Percentiles rank a stretch among this genome's conserved stretches.
phyloP scores from a whole-genome alignment of 2,797 vertebrate genomes.

The Eupleurogrammus muticus region DNA sequence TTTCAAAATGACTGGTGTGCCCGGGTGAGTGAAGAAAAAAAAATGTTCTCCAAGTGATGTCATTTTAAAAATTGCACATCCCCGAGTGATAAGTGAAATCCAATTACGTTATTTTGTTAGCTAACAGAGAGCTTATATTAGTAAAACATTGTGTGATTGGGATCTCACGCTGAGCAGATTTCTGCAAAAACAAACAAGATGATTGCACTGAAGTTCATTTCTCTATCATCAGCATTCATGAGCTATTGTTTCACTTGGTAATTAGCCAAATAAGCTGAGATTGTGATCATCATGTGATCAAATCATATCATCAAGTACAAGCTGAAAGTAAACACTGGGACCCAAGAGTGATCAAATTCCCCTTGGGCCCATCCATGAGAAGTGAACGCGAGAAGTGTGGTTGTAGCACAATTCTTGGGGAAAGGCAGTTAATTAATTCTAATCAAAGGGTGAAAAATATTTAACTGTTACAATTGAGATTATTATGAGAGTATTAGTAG shows the following conservation, averaged over 20 bases:
- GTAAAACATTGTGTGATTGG: conserved; percentile 17
- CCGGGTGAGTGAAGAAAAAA: no score
- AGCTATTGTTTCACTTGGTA: conserved; percentile 14
- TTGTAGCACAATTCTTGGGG: not conserved
- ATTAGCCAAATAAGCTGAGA: conserved; percentile 35
- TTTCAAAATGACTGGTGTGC: no score
- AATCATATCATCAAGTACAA: conserved; percentile 15
- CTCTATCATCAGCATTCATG: conserved; percentile 27
- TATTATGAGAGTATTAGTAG: no score
- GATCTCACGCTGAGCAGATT: conserved; percentile 40
- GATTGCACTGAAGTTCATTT: conserved; percentile 16
- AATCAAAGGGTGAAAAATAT: not conserved
- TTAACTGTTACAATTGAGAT: no score
- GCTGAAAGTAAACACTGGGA: conserved; percentile 15
- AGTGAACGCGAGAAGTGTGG: not conserved
- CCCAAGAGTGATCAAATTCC: not conserved
- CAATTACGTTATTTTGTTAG: not conserved
- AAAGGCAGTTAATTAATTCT: not conserved
- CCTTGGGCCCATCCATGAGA: conserved; percentile 2
- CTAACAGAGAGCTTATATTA: conserved; percentile 20
- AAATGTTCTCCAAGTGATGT: not conserved
- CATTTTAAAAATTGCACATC: not conserved
- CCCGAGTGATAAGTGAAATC: conserved; percentile 2
- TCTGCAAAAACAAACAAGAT: conserved; percentile 29
- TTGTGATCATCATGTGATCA: conserved; percentile 9